Evolutionary conservation across 92 coral and sea anemone genomes (phyloP).

Genomic region (Parazoanthus swiftii): DNA sequence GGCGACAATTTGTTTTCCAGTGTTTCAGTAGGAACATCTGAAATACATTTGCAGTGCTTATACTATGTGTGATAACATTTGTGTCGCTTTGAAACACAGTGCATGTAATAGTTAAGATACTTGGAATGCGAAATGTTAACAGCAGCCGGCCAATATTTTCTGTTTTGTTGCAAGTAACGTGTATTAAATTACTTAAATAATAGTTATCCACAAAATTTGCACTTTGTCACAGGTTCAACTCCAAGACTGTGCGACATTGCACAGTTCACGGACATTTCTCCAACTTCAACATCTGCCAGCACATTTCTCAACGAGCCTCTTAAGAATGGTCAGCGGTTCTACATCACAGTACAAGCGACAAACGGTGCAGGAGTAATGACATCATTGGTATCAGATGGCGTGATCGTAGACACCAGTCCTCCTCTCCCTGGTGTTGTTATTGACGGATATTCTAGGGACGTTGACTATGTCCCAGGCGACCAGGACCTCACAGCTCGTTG

Average conservation of each 20-base stretch:
- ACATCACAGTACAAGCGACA: slow-evolving; percentile 75
- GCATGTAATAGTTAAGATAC: no score
- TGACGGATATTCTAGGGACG: slow-evolving; percentile 64
- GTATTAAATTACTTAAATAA: not conserved
- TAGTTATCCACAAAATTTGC: not conserved
- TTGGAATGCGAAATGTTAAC: no score
- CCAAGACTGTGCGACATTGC: slow-evolving; percentile 70
- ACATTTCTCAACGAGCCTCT: slow-evolving; percentile 54
- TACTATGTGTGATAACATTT: no score
- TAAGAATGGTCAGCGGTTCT: slow-evolving; percentile 69
- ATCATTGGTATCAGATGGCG: slow-evolving; percentile 81
- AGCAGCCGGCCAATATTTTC: not conserved
- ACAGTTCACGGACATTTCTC: slow-evolving; percentile 32
- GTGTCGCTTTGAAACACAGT: no score
- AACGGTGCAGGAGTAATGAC: slow-evolving; percentile 84
- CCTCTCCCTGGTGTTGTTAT: slow-evolving; percentile 72
- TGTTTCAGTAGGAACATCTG: no score
- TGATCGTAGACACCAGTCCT: slow-evolving; percentile 78
- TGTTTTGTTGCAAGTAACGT: no score
- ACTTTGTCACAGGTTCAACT: slow-evolving; percentile 8
- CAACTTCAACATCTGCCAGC: slow-evolving; percentile 52
- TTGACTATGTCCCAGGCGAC: slow-evolving; percentile 67
- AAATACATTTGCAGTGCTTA: no score
- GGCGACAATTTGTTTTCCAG: no score
- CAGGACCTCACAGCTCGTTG: slow-evolving; percentile 70